Evolutionary conservation across 2,113 vertebrate species (phyloP), one percentile per base, ranked within the genome.

Genomic region (Leptobrachium ailaonicum): DNA sequence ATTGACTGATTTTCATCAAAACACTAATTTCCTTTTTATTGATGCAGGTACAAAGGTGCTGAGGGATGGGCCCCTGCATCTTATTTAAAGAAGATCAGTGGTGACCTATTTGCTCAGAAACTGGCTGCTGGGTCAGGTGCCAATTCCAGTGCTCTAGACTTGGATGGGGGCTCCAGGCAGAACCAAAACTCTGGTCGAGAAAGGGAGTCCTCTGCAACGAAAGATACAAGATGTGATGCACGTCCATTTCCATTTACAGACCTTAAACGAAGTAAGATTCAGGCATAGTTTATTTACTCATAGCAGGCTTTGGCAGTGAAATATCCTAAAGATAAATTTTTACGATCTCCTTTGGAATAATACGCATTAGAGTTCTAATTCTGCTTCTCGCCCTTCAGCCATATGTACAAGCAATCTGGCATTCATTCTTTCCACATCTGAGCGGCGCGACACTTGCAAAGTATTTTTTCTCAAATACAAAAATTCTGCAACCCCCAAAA

Each of bases 21-120:
- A 32, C 20, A 32, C 20, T 50, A 50, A 50, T 50, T 4, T 50
- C 47, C 68, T 62, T 45, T 62, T 11, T 69, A 63, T 63, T 3
- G 82, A 42, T 32, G 20, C 74, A 99, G 97, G 91, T 94, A 95
- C 87, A 95, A 99, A 84, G 96, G 95, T 41, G 92, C 92, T 82
- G 98, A 99, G 89, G 97, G 97, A 88, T 99, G 97, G 97, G 96
- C 97, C 76, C 97, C 97, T 0, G 97, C 97, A 32, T 99, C 97
- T 54, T 99, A 99, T 87, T 90, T 99, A 73, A 98, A 92, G 87
- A 98, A 98, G 83, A 88, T 84, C 0, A 91, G 89, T 0, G 92
- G 89, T n/a, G 98, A 99, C 47, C 87, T 88, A 60, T 87, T 94
- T 76, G 87, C 90, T 0, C 92, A 91, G 44, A 98, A 96, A 84